Conservation (phyloP, 35 echinoderm and acorn worm species). For the Anneissia japonica region DNA sequence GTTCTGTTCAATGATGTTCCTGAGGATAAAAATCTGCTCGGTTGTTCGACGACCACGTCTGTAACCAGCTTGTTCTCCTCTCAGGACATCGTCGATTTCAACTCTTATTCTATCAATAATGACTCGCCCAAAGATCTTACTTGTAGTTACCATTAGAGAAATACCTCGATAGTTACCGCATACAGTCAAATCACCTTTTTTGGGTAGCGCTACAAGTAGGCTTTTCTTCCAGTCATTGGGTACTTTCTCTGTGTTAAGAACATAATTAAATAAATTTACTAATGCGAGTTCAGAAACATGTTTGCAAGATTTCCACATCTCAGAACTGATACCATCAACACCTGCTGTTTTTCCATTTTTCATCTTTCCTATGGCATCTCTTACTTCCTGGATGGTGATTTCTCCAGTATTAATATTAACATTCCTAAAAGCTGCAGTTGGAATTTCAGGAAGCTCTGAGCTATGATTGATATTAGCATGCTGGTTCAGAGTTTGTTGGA, state of each 20-base stretch:
- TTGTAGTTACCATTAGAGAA: slow-evolving; percentile 12
- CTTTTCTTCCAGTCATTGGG: slow-evolving; percentile 6
- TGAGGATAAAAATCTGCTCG: slow-evolving; percentile 10
- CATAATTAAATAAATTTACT: too few species aligned
- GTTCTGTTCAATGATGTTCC: slow-evolving; percentile 7
- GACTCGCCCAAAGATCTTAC: slow-evolving; percentile 4
- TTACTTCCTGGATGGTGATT: not conserved
- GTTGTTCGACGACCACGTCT: not conserved
- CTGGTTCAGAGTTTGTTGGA: too few species aligned
- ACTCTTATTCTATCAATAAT: not conserved
- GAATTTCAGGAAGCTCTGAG: too few species aligned
- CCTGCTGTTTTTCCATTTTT: slow-evolving; percentile 9
- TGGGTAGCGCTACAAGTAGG: slow-evolving; percentile 19
- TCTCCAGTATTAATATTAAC: too few species aligned
- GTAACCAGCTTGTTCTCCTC: not conserved
- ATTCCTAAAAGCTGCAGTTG: too few species aligned
- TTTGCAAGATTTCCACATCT: not conserved
- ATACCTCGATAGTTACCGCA: slow-evolving; percentile 33
- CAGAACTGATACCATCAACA: slow-evolving; percentile 1
- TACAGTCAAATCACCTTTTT: slow-evolving; percentile 26
- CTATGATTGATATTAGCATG: too few species aligned
- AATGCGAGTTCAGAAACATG: not conserved
- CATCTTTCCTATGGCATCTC: not conserved
- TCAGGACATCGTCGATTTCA: not conserved
- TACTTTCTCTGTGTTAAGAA: too few species aligned